Evolutionary conservation across 1,140 invertebrate genomes (phyloP).

Genomic region (Listronotus bonariensis): DNA sequence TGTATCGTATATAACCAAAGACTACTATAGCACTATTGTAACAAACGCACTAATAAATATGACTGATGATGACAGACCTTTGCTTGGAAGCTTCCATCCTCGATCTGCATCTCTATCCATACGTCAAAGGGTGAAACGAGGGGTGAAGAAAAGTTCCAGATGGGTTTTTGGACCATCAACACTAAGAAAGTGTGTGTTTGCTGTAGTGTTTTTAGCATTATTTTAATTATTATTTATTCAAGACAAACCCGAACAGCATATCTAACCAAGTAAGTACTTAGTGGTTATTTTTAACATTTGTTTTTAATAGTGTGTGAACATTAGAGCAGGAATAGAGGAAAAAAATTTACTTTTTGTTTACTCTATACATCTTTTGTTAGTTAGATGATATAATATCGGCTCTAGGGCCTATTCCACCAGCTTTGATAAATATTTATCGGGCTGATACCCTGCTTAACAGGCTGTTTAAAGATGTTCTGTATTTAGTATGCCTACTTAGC

Average conservation of each 20-base stretch:
- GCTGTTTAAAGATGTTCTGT: no score
- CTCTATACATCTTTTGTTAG: no score
- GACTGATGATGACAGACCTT: conserved; percentile 42
- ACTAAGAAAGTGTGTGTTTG: conserved; percentile 48
- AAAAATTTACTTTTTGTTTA: no score
- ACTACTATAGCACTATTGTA: not conserved
- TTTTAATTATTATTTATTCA: conserved; percentile 48
- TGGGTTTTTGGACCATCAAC: conserved; percentile 44
- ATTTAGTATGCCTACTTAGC: no score
- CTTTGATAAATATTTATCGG: no score
- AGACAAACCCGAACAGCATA: conserved; percentile 46
- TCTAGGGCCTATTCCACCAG: no score
- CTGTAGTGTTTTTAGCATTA: conserved; percentile 44
- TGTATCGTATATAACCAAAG: conserved; percentile 18
- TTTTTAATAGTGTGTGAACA: no score
- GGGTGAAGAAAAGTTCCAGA: conserved; percentile 35
- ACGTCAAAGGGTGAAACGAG: conserved; percentile 27
- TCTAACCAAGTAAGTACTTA: conserved; percentile 46
- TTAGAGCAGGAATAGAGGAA: no score
- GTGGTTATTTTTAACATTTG: conserved; percentile 4
- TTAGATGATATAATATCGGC: no score
- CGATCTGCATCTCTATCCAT: not conserved
- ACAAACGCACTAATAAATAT: conserved; percentile 22
- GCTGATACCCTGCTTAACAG: no score
- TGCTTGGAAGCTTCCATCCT: conserved; percentile 32